Base-by-base conservation (phyloP, 2,888 invertebrate species). In the Atherix ibis region DNA sequence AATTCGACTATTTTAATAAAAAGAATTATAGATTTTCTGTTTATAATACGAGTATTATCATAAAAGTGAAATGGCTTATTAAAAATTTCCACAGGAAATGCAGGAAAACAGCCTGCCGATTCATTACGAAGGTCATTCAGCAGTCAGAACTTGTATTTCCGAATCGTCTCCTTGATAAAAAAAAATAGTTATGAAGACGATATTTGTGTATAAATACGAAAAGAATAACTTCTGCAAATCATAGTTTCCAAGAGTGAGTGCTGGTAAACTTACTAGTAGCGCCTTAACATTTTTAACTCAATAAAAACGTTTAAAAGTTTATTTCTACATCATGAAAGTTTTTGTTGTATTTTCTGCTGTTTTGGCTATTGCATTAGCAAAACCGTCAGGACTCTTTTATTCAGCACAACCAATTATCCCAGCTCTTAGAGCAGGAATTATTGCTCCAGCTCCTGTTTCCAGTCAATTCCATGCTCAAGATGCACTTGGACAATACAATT, bases 391-490 rank as follows among this genome's bases (percentile, higher is more conserved):
- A 13, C n/a, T n/a, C n/a, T n/a, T n/a, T n/a, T n/a, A 31, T 14
- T 16, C 31, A 13, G 4, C 10, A 9, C 13, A 22, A 8, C 31
- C 32, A 22, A 16, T 17, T 18, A 18, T 19, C 10, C 26, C 24
- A n/a, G 30, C 29, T 2, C 29, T 25, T 13, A 24, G 24, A 24
- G 25, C 24, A 8, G 29, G 18, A 10, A 17, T 29, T 8, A 36
- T 35, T 8, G 17, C 34, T 5, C n/a, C 22, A 3, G 18, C 18
- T 2, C 14, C 19, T n/a, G 55, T 55, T 31, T 44, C 56, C 40
- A 50, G 49, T 27, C 56, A 58, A 45, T 67, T 64, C 50, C 70
- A 69, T 50, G 56, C 64, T 24, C 70, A 70, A 51, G 66, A 70
- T 49, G 62, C 58, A 31, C 53, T 65, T 22, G 70, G 69, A 2